Conservation (phyloP, 1,140 invertebrate species). For the Drosophila willistoni region DNA sequence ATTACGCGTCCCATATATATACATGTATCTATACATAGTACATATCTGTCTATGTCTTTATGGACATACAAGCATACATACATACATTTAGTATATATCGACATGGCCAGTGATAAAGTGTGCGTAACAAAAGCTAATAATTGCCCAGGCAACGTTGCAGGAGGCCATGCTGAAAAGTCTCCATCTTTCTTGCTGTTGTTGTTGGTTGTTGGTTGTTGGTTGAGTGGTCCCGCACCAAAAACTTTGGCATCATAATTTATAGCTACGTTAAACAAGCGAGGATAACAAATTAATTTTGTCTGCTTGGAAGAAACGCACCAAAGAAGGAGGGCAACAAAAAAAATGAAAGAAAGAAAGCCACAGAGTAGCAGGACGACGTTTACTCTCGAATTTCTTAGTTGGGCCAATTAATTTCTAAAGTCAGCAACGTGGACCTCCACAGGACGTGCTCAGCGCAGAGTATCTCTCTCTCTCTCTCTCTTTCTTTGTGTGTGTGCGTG, state of each 20-base stretch:
- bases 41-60: not conserved
- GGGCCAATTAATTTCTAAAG: conserved; percentile 82
- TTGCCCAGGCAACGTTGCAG: conserved; percentile 73
- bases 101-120: conserved; percentile 76
- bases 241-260: conserved; percentile 81
- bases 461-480: conserved; percentile 9
- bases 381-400: conserved; percentile 81
- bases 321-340: conserved; percentile 24
- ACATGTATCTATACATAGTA: conserved; percentile 62
- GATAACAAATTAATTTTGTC: conserved; percentile 82
- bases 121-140: conserved; percentile 81
- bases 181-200: conserved; percentile 15
- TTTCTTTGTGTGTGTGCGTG: conserved; percentile 25
- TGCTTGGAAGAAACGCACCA: conserved; percentile 40
- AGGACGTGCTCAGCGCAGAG: conserved; percentile 38
- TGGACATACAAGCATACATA: not conserved
- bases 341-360: conserved; percentile 45
- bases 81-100: conserved; percentile 46
- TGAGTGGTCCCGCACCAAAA: conserved; percentile 69
- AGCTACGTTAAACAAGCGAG: conserved; percentile 81
- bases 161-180: conserved; percentile 68
- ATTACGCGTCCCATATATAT: conserved; percentile 78
- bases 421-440: conserved; percentile 58
- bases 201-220: conserved; percentile 52
- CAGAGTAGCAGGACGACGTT: conserved; percentile 66